Evolutionary conservation across 2,888 invertebrate species (phyloP).

Genomic region (Eupithecia tripunctaria): DNA sequence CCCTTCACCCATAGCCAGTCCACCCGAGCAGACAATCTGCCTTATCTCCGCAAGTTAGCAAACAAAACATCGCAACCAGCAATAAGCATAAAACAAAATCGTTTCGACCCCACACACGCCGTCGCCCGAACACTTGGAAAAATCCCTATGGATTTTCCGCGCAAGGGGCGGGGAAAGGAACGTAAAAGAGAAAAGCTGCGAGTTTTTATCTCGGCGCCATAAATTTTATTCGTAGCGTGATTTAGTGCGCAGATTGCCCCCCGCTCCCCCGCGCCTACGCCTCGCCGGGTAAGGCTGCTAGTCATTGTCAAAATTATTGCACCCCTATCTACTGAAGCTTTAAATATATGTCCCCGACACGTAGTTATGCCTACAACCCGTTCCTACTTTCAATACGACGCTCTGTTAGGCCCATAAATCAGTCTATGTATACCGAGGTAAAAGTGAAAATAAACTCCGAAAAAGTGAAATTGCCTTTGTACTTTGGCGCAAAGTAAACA

Average conservation of each 20-base stretch:
- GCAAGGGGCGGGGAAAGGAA: constrained; percentile 76
- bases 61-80: constrained; percentile 82
- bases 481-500: constrained; percentile 46
- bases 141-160: constrained; percentile 84
- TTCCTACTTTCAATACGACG: constrained; percentile 58
- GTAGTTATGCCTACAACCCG: constrained; percentile 79
- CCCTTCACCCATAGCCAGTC: constrained; percentile 53
- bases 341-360: constrained; percentile 84
- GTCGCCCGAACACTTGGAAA: constrained; percentile 83
- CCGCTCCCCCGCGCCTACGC: constrained; percentile 78
- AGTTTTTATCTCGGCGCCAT: constrained; percentile 86
- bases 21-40: constrained; percentile 71
- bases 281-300: constrained; percentile 83
- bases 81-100: constrained; percentile 85
- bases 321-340: constrained; percentile 84
- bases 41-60: constrained; percentile 82
- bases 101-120: constrained; percentile 82
- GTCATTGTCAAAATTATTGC: constrained; percentile 85
- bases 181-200: constrained; percentile 86
- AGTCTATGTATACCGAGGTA: constrained; percentile 36
- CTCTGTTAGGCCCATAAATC: constrained; percentile 42
- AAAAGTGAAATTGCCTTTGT: constrained; percentile 41
- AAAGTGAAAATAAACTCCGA: constrained; percentile 49
- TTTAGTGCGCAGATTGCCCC: constrained; percentile 86
- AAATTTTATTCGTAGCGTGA: constrained; percentile 86